These are phyloP conservation scores for Prunella himalayana DNA, from an alignment of 2,113 vertebrate species.

Conservation along the genomic window DNA sequence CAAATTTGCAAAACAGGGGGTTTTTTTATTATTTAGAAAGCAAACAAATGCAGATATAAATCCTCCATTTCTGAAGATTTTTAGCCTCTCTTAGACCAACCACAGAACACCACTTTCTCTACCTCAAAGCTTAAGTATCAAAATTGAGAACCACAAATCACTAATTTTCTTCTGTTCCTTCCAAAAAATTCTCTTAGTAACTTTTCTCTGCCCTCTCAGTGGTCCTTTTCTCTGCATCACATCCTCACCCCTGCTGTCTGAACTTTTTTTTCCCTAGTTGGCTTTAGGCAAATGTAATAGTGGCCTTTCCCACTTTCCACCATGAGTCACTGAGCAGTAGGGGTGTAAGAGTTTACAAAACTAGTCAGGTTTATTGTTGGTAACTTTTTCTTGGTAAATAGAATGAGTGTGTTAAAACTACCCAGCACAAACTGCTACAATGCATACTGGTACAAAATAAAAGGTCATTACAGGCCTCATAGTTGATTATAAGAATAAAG, in stretches of 20 bases:
- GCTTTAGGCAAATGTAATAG: neutral
- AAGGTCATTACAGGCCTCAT: neutral
- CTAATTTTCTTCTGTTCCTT: neutral
- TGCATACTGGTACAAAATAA: neutral
- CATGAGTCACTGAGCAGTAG: neutral
- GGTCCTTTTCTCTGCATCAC: neutral
- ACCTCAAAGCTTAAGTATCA: neutral
- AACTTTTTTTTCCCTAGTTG: neutral
- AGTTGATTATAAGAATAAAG: neutral
- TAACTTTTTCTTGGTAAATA: neutral
- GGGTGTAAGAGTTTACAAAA: neutral
- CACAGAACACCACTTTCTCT: neutral
- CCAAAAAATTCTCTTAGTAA: neutral
- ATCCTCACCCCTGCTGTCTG: neutral
- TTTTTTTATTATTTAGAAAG: neutral
- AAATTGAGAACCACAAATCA: neutral
- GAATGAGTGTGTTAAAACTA: neutral
- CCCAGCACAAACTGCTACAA: neutral
- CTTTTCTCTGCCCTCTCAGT: neutral
- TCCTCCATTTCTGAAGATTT: neutral
- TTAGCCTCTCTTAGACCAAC: neutral
- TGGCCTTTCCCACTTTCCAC: neutral
- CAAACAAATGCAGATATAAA: neutral
- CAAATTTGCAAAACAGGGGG: rapidly evolving
- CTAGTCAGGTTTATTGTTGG: neutral